phyloP scores from a whole-genome alignment of 1,140 invertebrate species.

The Potamilus streckersoni region DNA sequence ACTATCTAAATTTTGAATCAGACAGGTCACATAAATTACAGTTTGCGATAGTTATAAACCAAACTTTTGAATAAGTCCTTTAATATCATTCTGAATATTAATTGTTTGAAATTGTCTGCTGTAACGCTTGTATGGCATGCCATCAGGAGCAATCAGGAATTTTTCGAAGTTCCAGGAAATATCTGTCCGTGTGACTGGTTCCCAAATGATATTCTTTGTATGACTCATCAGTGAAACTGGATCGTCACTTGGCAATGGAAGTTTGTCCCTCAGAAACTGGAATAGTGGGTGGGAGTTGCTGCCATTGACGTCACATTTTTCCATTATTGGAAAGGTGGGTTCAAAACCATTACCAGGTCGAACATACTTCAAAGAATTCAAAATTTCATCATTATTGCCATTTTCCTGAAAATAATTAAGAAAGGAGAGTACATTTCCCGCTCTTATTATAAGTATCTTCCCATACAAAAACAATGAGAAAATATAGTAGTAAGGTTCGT shows the following conservation, averaged over 20 bases:
- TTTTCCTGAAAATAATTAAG: constrained; percentile 67
- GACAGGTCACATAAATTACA: too few relatives aligned
- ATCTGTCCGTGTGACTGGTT: constrained; percentile 50
- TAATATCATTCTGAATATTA: constrained; percentile 56
- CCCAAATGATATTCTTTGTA: constrained; percentile 47
- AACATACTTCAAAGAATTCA: constrained; percentile 71
- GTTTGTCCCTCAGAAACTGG: constrained; percentile 70
- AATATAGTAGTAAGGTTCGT: too few relatives aligned
- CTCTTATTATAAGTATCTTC: too few relatives aligned
- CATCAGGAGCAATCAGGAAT: constrained; percentile 53
- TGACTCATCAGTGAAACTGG: constrained; percentile 38
- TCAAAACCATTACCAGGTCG: constrained; percentile 73
- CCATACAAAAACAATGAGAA: too few relatives aligned
- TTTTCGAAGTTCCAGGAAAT: constrained; percentile 60
- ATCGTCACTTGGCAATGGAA: constrained; percentile 60
- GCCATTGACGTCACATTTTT: constrained; percentile 75
- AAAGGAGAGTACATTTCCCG: too few relatives aligned
- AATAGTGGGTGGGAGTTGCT: constrained; percentile 72
- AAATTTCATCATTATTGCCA: constrained; percentile 70
- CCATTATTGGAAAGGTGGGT: constrained; percentile 70
- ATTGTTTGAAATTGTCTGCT: constrained; percentile 60
- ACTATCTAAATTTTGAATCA: too few relatives aligned
- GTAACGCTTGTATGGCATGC: constrained; percentile 69
- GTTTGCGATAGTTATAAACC: too few relatives aligned
- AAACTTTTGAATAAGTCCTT: constrained; percentile 40